Percentiles rank a stretch among this genome's conserved stretches.
Evolutionary conservation across 2,113 vertebrate species (phyloP).

Genomic region (Platysteira castanea): DNA sequence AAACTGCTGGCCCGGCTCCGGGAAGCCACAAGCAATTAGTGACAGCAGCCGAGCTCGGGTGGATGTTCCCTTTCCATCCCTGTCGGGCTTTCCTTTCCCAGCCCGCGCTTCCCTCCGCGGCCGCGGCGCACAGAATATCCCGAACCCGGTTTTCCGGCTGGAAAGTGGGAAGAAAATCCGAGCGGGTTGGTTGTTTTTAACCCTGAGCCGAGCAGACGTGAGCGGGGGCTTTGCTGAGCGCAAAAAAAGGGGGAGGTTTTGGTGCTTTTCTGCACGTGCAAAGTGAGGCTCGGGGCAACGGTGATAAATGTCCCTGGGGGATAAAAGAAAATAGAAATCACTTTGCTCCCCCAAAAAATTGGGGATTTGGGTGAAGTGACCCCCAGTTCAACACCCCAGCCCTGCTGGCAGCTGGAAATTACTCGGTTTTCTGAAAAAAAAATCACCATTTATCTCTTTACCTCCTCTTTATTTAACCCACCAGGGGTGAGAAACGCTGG

Average conservation of each 20-base stretch:
- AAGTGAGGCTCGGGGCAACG: not conserved
- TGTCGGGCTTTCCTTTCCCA: not conserved
- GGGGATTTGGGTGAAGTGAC: not conserved
- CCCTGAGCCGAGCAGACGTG: not conserved
- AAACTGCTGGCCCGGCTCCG: not conserved
- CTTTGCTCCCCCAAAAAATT: not conserved
- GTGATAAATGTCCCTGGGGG: rapidly evolving
- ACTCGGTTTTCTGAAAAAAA: not conserved
- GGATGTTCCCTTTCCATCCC: not conserved
- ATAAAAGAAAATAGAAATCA: not conserved
- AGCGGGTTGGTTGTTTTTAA: not conserved
- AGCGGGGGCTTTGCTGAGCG: not conserved
- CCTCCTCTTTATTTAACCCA: not conserved
- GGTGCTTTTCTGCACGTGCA: not conserved
- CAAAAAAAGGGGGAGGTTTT: not conserved
- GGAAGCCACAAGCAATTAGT: not conserved
- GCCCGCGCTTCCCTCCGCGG: not conserved
- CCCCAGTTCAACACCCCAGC: not conserved
- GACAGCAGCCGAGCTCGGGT: not conserved
- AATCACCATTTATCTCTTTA: not conserved
- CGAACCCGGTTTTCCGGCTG: not conserved
- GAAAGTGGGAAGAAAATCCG: not conserved
- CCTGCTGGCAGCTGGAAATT: not conserved
- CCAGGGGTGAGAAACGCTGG: not conserved
- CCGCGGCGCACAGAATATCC: not conserved